Percentiles rank a stretch among this genome's conserved stretches.
Evolutionary conservation across 2,113 vertebrate species (phyloP).

Genomic region (Aix galericulata): DNA sequence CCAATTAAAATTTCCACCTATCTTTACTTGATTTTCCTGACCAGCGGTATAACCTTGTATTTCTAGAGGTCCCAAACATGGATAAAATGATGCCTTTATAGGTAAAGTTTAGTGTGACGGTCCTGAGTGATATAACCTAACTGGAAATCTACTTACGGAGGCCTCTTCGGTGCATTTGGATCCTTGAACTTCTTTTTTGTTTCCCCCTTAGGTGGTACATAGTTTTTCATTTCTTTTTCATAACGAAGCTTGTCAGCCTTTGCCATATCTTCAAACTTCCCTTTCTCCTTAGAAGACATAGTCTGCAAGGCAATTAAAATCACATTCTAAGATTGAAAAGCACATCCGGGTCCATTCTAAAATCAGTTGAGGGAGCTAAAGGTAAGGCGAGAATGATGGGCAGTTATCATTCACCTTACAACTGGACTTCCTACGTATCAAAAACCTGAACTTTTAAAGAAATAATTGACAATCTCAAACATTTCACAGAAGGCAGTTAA

Average conservation of each 20-base stretch:
- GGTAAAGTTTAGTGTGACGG: rapidly evolving
- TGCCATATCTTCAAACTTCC: constrained; percentile 97
- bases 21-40: not conserved
- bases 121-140: not conserved
- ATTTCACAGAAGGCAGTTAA: not conserved
- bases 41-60: not conserved
- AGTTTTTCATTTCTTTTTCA: constrained; percentile 96
- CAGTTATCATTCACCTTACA: not conserved
- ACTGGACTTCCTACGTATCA: not conserved
- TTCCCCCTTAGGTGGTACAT: constrained; percentile 91
- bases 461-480: rapidly evolving
- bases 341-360: not conserved
- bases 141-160: constrained; percentile 84
- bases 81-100: not conserved
- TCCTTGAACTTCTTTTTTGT: constrained; percentile 96
- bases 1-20: not conserved
- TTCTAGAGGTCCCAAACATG: not conserved
- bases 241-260: constrained; percentile 94
- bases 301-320: constrained; percentile 75
- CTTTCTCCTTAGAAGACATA: constrained; percentile 96
- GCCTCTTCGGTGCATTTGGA: constrained; percentile 97
- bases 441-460: not conserved
- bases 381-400: not conserved
- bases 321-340: not conserved
- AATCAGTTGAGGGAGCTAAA: not conserved